Evolutionary conservation across 2,888 invertebrate genomes (phyloP), one percentile per base, ranked within the genome.

Genomic region (Tinea trinotella): DNA sequence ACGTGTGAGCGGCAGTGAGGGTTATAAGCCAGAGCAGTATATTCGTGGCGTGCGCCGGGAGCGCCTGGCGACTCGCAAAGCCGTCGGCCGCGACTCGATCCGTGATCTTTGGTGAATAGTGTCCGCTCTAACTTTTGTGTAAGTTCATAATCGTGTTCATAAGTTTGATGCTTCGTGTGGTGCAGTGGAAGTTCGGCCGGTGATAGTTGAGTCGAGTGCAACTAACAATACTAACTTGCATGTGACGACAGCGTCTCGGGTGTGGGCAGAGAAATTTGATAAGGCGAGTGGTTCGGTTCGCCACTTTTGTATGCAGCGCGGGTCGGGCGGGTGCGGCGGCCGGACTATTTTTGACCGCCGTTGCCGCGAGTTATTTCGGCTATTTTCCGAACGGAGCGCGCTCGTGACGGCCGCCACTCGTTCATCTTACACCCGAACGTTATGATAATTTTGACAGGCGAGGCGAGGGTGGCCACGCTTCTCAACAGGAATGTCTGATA

Each of bases 261-360:
- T 68, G 79, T 79, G 76, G 81, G 83, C 67, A 70, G 78, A 68
- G 84, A 84, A 85, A 85, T 84, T 84, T 82, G 84, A 85, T 85
- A 85, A 85, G 81, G 73, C 79, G 71, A 65, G 68, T 63, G 70
- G 64, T 64, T 67, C 71, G 62, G 71, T 44, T 52, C 48, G 18
- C 84, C 82, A 76, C 79, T 81, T 85, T 83, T 84, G 84, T 85
- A 84, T 82, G 83, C 79, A 78, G 67, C 73, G 67, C 67, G 60
- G 57, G 61, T 61, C 67, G 60, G 57, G 60, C 62, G 68, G 66
- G 67, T 61, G 60, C 59, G 17, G 55, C 52, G 63, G 64, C 62
- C 62, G 63, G 65, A 75, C 82, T 85, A 85, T 85, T 85, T 85
- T 79, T 75, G 81, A 71, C 70, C 66, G 58, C 66, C 67, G 71